A percentile compares a stretch with the other conserved stretches of the same genome.
phyloP scores from a whole-genome alignment of 2,113 vertebrate genomes.

The Clarias gariepinus region DNA sequence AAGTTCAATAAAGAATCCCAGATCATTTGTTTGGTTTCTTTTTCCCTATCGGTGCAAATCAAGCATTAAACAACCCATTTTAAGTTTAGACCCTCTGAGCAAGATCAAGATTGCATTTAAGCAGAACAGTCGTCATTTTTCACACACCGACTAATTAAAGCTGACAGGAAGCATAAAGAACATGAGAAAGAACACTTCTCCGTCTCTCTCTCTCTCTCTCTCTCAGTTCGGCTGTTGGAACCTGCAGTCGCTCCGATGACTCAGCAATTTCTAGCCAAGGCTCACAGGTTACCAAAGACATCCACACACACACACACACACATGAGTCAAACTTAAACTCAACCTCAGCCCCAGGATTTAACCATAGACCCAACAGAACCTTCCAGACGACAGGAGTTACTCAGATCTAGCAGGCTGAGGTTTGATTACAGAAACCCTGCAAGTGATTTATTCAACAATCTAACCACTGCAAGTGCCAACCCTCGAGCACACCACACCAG shows the following conservation, averaged over 20 bases:
- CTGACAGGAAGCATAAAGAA: background rate
- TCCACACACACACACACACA: background rate
- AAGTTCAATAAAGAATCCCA: background rate
- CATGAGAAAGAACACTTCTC: background rate
- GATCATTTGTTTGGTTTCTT: background rate
- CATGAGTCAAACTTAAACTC: background rate
- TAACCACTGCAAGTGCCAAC: background rate
- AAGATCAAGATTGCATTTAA: background rate
- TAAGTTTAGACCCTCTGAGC: background rate
- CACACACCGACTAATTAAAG: background rate
- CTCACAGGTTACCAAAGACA: background rate
- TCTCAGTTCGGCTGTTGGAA: background rate
- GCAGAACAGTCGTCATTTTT: background rate
- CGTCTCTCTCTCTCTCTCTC: background rate
- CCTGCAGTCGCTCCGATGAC: background rate
- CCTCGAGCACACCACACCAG: background rate
- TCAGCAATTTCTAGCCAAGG: background rate
- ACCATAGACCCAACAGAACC: background rate
- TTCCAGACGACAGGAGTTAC: background rate
- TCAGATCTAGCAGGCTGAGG: too few relatives aligned
- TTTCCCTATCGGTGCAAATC: too few relatives aligned
- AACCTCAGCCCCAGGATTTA: background rate
- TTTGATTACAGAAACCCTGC: background rate
- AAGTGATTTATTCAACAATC: background rate
- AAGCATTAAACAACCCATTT: too few relatives aligned